Evolutionary conservation across 2,113 vertebrate species (phyloP), one percentile per base, ranked within the genome.

Genomic region (Nannobrachium achirus): DNA sequence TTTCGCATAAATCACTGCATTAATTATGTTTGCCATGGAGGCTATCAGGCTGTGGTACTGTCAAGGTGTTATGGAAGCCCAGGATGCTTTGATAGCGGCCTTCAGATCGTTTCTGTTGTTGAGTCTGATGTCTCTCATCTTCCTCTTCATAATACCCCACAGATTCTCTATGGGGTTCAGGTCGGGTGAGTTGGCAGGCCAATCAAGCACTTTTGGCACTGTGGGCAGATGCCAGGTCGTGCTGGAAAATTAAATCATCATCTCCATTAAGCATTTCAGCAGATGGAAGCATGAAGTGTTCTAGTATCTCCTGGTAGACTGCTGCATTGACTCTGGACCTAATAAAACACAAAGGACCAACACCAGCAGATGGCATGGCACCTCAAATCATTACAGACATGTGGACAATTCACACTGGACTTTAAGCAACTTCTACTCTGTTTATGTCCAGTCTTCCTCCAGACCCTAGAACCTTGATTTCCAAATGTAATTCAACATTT

Each of bases 271-370:
- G 60, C 46, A 48, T 42, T 6, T 71, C 66, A 42, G 71, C 65
- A 16, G 41, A 69, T 44, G 52, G 42, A 74, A 74, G 71, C 66
- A 74, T 74, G 42, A 60, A 74, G 71, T 71, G 71, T 48, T 71
- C 52, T 58, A 70, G 46, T 45, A 56, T 57, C 2, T 73, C 51
- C 65, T 73, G 53, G 66, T 73, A 73, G 63, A 73, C 18, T 14
- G 51, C 41, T 71, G 40, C 20, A 41, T 71, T 73, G 66, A 73
- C 50, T 16, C 40, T 58, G 52, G 42, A 57, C 66, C 38, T 73
- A 15, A 72, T 46, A 10, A 71, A 73, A 1, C 71, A 73, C 38
- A 63, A 44, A 60, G 53, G 71, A 74, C 67, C 65, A 0, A 60
- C 14, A 71, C 65, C 0, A 71, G 68, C 59, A 71, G 68, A 66